These are phyloP conservation scores for Lamellibrachia satsuma DNA, from an alignment of 2,888 invertebrate genomes.

Conservation along the genomic window DNA sequence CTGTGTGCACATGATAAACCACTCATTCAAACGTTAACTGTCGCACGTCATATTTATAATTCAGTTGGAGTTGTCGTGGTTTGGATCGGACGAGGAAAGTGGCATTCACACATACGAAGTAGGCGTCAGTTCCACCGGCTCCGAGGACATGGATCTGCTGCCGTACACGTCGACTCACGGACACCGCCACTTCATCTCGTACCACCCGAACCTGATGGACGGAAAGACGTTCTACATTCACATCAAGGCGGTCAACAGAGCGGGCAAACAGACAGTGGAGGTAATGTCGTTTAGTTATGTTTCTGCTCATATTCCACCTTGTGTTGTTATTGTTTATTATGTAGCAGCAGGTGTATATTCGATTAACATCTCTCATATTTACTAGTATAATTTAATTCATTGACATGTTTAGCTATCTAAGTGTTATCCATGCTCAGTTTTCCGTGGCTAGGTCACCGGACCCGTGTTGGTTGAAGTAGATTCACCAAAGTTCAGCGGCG, in stretches of 20 bases:
- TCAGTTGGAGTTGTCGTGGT: conserved; percentile 17
- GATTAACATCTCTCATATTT: no score
- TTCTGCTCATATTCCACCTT: no score
- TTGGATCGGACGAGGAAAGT: conserved; percentile 31
- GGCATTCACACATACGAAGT: conserved; percentile 47
- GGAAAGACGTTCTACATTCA: conserved; percentile 46
- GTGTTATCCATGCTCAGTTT: neutral
- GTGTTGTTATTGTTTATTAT: no score
- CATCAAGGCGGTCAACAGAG: conserved; percentile 47
- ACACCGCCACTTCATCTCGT: conserved; percentile 40
- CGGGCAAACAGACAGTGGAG: conserved; percentile 36
- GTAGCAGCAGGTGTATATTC: no score
- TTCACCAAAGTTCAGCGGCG: neutral
- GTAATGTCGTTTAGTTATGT: conserved; percentile 29
- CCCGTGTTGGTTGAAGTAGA: neutral
- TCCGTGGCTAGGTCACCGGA: neutral
- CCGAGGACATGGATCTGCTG: conserved; percentile 43
- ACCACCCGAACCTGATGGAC: conserved; percentile 45
- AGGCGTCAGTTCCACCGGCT: conserved; percentile 42
- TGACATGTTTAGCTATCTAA: no score
- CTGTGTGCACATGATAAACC: neutral
- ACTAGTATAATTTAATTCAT: no score
- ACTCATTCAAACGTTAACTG: neutral
- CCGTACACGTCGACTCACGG: conserved; percentile 43
- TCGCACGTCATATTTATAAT: neutral